phyloP scores from a whole-genome alignment of 2,797 vertebrate species.

The Meriones psammophilus region DNA sequence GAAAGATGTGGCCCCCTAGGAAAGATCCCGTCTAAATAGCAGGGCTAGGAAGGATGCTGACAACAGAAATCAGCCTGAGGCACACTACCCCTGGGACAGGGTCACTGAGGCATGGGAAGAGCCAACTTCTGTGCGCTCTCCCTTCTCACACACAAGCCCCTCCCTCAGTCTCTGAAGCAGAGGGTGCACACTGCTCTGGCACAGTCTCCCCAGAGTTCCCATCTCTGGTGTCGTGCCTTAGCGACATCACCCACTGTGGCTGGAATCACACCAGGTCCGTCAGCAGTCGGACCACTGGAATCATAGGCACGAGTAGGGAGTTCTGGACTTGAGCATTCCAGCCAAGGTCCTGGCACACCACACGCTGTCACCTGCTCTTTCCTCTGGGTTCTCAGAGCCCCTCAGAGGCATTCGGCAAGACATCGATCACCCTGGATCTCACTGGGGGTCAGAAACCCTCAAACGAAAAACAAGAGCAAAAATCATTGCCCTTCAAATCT shows the following conservation, averaged over 20 bases:
- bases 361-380: neutral
- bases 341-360: neutral
- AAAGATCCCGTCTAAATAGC: neutral
- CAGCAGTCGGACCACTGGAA: neutral
- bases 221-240: neutral
- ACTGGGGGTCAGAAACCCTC: neutral
- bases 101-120: neutral
- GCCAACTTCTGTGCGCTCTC: neutral
- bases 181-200: neutral
- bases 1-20: neutral
- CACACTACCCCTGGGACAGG: neutral
- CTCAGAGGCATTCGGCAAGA: neutral
- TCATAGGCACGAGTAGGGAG: neutral
- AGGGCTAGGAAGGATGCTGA: neutral
- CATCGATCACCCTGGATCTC: neutral
- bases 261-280: neutral
- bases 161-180: neutral
- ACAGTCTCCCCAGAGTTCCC: neutral
- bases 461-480: neutral
- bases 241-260: neutral
- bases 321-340: neutral
- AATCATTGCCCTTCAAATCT: too few species aligned
- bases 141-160: neutral
- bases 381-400: neutral
- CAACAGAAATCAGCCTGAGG: neutral